These are phyloP conservation scores for Tinea trinotella DNA, from an alignment of 2,888 invertebrate species.

Conservation along the genomic window DNA sequence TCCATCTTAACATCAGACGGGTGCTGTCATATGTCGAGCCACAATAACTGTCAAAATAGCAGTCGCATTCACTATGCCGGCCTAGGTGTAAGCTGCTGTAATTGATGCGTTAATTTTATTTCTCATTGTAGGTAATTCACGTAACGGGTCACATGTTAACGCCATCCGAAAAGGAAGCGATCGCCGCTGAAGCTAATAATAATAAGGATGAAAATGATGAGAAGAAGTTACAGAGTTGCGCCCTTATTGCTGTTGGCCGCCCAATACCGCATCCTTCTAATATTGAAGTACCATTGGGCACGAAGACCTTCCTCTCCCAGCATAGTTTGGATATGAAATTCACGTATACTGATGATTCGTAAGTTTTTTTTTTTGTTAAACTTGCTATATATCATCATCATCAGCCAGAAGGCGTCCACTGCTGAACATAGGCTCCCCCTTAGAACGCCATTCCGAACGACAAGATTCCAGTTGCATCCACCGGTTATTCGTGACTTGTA, in stretches of 20 bases:
- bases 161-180: slow-evolving; percentile 36
- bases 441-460: too few species aligned
- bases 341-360: slow-evolving; percentile 95
- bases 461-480: too few species aligned
- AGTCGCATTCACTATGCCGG: too few species aligned
- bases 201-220: slow-evolving; percentile 46
- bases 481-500: too few species aligned
- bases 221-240: slow-evolving; percentile 44
- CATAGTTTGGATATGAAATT: slow-evolving; percentile 96
- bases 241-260: slow-evolving; percentile 82
- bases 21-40: too few species aligned
- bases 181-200: slow-evolving; percentile 33
- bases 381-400: too few species aligned
- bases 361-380: slow-evolving; percentile 45
- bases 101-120: too few species aligned
- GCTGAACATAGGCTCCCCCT: too few species aligned
- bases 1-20: too few species aligned
- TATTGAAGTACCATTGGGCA: slow-evolving; percentile 91
- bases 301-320: slow-evolving; percentile 91
- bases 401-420: too few species aligned
- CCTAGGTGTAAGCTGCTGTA: too few species aligned
- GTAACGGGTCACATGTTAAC: slow-evolving; percentile 85
- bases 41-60: too few species aligned
- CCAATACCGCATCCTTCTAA: slow-evolving; percentile 93
- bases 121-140: slow-evolving; percentile 83